Evolutionary conservation across 1,140 invertebrate species (phyloP).

Genomic region (Ctenoplectra terminalis): DNA sequence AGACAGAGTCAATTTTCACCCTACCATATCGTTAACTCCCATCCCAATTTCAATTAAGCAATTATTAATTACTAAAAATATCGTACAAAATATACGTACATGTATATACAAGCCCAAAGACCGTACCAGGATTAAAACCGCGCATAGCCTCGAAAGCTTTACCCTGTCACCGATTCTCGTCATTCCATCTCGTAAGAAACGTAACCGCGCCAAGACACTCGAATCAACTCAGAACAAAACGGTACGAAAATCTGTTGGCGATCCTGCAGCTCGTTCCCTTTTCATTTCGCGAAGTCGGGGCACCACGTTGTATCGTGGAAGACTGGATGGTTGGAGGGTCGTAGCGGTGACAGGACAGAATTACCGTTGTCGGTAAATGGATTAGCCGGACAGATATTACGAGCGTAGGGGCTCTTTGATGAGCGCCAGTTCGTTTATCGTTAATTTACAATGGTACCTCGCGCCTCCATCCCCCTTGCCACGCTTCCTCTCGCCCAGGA

Average conservation of each 20-base stretch:
- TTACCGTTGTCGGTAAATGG: slow-evolving; percentile 72
- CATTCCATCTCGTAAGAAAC: too few relatives aligned
- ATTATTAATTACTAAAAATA: too few relatives aligned
- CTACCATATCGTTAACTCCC: too few relatives aligned
- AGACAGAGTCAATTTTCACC: too few relatives aligned
- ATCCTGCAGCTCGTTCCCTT: slow-evolving; percentile 13
- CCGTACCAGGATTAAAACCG: too few relatives aligned
- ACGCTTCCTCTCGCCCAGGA: neutral
- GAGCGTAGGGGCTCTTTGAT: slow-evolving; percentile 69
- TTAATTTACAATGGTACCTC: slow-evolving; percentile 71
- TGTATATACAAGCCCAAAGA: too few relatives aligned
- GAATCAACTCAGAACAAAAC: too few relatives aligned
- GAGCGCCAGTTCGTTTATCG: slow-evolving; percentile 73
- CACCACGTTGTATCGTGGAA: slow-evolving; percentile 45
- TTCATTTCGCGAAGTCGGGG: slow-evolving; percentile 44
- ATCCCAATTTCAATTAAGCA: too few relatives aligned
- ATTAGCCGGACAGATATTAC: slow-evolving; percentile 72
- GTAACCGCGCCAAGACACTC: too few relatives aligned
- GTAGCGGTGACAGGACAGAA: slow-evolving; percentile 66
- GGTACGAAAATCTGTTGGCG: slow-evolving; percentile 39
- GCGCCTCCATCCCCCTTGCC: slow-evolving; percentile 8
- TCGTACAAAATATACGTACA: too few relatives aligned
- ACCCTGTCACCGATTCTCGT: too few relatives aligned
- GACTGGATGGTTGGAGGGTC: slow-evolving; percentile 27
- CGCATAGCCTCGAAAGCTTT: too few relatives aligned